phyloP scores from a whole-genome alignment of 2,113 vertebrate genomes.

The Corynorhinus townsendii region DNA sequence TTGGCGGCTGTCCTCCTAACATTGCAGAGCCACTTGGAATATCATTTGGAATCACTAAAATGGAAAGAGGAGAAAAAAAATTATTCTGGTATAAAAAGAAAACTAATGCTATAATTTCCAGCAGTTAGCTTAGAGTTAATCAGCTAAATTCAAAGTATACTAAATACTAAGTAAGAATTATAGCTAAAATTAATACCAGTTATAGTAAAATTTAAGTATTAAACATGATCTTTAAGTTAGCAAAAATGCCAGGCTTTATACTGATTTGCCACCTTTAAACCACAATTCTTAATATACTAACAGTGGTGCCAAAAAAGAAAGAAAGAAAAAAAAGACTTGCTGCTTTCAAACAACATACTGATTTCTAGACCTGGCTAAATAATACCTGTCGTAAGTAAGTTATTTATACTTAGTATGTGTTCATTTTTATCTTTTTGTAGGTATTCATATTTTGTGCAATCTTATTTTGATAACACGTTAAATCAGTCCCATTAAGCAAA shows the following conservation, averaged over 20 bases:
- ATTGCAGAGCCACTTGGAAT: conserved; percentile 84
- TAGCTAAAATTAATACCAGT: not conserved
- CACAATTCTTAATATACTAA: not conserved
- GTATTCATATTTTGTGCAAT: not conserved
- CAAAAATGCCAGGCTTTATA: not conserved
- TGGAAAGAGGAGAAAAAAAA: not conserved
- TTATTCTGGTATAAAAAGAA: conserved; percentile 4
- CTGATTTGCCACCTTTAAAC: not conserved
- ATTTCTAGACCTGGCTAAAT: not conserved
- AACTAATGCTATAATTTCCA: not conserved
- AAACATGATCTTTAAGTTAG: not conserved
- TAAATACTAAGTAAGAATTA: not conserved
- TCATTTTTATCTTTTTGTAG: not conserved
- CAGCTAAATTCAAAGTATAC: not conserved
- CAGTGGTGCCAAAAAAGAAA: not conserved
- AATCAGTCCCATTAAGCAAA: not conserved
- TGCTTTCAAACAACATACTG: not conserved
- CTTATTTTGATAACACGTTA: not conserved
- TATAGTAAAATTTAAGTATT: not conserved
- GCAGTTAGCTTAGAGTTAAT: not conserved
- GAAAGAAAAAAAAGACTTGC: not conserved
- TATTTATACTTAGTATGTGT: not conserved
- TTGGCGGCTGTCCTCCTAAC: conserved; percentile 89
- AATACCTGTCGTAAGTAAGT: not conserved
- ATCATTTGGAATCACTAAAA: conserved; percentile 90